A percentile compares a stretch with the other conserved stretches of the same genome.
phyloP scores from a whole-genome alignment of 2,888 invertebrate genomes.

The Deroplatys truncata region DNA sequence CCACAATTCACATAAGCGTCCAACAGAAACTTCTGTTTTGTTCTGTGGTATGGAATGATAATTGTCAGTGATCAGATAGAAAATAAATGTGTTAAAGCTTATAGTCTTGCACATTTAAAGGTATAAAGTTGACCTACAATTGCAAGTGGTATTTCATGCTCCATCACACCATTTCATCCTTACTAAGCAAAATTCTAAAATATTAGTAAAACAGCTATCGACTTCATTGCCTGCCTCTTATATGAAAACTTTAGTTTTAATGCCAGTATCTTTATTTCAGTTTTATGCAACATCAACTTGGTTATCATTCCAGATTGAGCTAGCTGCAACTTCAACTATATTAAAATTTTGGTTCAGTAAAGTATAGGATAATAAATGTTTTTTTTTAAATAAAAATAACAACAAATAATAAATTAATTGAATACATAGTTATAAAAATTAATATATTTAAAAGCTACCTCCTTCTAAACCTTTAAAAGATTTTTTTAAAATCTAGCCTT shows the following conservation, averaged over 20 bases:
- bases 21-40: background rate
- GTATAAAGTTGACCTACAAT: background rate
- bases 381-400: too few species aligned
- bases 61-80: background rate
- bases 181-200: background rate
- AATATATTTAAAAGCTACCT: too few species aligned
- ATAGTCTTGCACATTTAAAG: background rate
- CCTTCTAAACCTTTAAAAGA: too few species aligned
- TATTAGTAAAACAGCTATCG: background rate
- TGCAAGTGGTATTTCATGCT: background rate
- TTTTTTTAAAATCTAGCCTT: too few species aligned
- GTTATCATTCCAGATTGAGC: background rate
- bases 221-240: background rate
- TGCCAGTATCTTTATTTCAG: background rate
- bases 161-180: background rate
- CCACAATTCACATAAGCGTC: background rate
- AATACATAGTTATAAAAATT: too few species aligned
- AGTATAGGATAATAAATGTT: too few species aligned
- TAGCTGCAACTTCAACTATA: background rate
- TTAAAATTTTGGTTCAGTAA: too few species aligned
- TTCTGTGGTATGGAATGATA: background rate
- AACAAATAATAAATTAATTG: too few species aligned
- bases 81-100: background rate
- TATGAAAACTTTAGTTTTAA: background rate
- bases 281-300: background rate